phyloP scores from a whole-genome alignment of 2,888 invertebrate species.

The Deilephila porcellus region DNA sequence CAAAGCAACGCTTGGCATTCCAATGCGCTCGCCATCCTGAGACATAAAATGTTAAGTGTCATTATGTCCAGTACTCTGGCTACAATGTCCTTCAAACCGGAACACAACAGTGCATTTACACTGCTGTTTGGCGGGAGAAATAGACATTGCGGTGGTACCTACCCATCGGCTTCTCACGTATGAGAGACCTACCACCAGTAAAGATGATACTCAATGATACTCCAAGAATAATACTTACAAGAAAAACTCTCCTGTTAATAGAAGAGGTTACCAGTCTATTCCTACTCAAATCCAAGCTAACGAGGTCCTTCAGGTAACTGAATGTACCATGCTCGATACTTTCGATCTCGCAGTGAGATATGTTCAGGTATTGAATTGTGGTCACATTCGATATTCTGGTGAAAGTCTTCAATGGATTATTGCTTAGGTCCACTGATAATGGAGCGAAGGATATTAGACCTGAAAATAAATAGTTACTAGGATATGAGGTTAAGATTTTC shows the following conservation, averaged over 20 bases:
- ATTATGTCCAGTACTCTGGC: too few species aligned
- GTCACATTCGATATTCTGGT: conserved; percentile 76
- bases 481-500: too few species aligned
- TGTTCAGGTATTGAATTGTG: conserved; percentile 76
- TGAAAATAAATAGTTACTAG: conserved; percentile 42
- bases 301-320: conserved; percentile 82
- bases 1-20: too few species aligned
- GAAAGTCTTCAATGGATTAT: conserved; percentile 64
- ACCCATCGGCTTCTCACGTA: too few species aligned
- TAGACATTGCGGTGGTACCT: too few species aligned
- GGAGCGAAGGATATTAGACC: conserved; percentile 49
- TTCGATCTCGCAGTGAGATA: conserved; percentile 85
- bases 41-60: too few species aligned
- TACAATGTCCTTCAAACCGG: too few species aligned
- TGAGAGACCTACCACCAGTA: too few species aligned
- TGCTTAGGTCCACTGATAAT: conserved; percentile 59
- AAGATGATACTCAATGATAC: too few species aligned
- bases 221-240: conserved; percentile 71
- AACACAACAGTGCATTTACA: too few species aligned
- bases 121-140: too few species aligned
- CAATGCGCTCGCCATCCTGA: too few species aligned
- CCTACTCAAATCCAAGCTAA: conserved; percentile 86
- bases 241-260: conserved; percentile 84
- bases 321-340: conserved; percentile 85
- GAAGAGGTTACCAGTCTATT: conserved; percentile 84